These are phyloP conservation scores for Ceraclea dissimilis DNA, from an alignment of 2,888 invertebrate species.

Conservation along the genomic window DNA sequence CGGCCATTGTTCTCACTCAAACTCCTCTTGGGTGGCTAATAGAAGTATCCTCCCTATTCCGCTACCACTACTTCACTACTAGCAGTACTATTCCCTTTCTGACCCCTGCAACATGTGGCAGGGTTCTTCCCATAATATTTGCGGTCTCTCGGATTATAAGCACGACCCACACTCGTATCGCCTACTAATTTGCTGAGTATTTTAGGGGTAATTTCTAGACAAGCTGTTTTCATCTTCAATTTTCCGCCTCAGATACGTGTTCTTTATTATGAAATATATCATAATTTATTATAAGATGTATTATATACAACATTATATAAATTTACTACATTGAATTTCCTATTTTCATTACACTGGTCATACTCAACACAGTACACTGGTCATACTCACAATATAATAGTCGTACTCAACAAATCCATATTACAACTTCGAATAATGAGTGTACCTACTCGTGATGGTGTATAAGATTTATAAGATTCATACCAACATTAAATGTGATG, in stretches of 20 bases:
- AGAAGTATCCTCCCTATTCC: neutral
- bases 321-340: no score
- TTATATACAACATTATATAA: no score
- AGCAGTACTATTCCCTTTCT: neutral
- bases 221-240: constrained; percentile 4
- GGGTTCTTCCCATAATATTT: constrained; percentile 8
- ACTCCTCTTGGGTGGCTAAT: neutral
- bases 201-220: neutral
- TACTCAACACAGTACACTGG: no score
- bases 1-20: neutral
- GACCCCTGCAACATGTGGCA: constrained; percentile 9
- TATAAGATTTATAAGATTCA: no score
- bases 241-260: constrained; percentile 1
- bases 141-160: constrained; percentile 7
- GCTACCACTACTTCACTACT: neutral
- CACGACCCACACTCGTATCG: constrained; percentile 7
- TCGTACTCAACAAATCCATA: no score
- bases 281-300: neutral
- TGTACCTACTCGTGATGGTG: no score
- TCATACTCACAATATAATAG: no score
- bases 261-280: constrained; percentile 1
- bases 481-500: no score
- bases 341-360: no score
- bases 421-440: no score
- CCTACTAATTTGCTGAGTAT: constrained; percentile 9